A percentile compares a stretch with the other conserved stretches of the same genome.
Evolutionary conservation across 2,888 invertebrate species (phyloP).

Genomic region (Heliconius aoede): DNA sequence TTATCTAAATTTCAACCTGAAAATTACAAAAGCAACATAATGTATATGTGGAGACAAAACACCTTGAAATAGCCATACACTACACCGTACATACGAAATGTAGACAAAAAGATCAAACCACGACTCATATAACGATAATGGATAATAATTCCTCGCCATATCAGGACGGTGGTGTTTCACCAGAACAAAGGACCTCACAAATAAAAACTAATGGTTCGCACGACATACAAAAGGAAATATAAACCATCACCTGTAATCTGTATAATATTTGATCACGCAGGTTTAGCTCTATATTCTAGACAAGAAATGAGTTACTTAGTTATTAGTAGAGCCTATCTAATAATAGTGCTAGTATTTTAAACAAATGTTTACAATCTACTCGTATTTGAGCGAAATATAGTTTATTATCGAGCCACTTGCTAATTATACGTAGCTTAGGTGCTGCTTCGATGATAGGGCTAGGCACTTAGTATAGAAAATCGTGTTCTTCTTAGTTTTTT

Average conservation of each 20-base stretch:
- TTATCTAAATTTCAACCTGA: no score
- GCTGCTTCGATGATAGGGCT: no score
- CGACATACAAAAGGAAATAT: slow-evolving; percentile 54
- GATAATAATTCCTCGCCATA: slow-evolving; percentile 53
- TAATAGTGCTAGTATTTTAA: not conserved
- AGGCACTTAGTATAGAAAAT: no score
- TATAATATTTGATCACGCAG: slow-evolving; percentile 49
- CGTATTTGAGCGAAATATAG: no score
- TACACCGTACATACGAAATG: not conserved
- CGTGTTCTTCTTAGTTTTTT: no score
- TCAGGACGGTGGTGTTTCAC: slow-evolving; percentile 47
- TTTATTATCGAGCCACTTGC: no score
- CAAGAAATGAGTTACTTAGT: slow-evolving; percentile 18
- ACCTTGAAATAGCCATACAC: not conserved
- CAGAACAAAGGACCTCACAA: slow-evolving; percentile 51
- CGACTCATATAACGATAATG: slow-evolving; percentile 51
- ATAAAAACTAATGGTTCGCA: slow-evolving; percentile 55
- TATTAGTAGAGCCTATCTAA: not conserved
- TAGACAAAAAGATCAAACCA: slow-evolving; percentile 37
- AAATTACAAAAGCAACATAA: no score
- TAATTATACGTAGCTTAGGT: no score
- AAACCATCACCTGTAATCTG: slow-evolving; percentile 53
- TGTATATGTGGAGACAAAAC: no score
- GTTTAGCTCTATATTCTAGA: slow-evolving; percentile 47
- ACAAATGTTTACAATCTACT: no score